A percentile compares a stretch with the other conserved stretches of the same genome.
These are phyloP conservation scores for Tympanoctomys barrerae DNA, from an alignment of 2,797 vertebrate species.

Conservation along the genomic window DNA sequence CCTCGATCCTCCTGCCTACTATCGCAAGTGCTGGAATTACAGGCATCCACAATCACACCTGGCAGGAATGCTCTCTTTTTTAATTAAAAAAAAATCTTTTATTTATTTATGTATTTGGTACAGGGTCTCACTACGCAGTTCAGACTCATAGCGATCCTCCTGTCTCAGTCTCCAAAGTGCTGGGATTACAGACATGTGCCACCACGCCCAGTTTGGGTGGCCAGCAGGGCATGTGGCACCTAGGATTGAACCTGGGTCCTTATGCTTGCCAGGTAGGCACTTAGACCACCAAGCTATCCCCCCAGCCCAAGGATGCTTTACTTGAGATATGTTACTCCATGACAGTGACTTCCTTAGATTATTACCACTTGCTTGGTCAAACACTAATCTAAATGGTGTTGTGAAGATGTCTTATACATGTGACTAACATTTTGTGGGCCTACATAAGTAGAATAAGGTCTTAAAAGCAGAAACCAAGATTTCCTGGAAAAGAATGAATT, in stretches of 20 bases:
- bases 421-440: not conserved
- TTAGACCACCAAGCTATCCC: no score
- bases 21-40: not conserved
- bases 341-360: not conserved
- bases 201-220: no score
- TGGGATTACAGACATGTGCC: no score
- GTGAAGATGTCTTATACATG: not conserved
- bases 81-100: no score
- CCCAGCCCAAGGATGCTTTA: no score
- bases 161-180: no score
- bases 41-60: not conserved
- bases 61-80: not conserved
- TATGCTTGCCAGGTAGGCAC: no score
- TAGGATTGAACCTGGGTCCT: no score
- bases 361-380: not conserved
- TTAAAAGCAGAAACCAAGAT: not conserved
- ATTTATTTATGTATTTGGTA: no score
- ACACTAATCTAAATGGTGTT: not conserved
- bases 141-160: no score
- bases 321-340: not conserved
- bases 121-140: no score
- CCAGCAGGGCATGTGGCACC: no score
- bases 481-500: not conserved
- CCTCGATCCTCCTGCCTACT: not conserved
- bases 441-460: not conserved